Evolutionary conservation across 2,888 invertebrate species (phyloP).

Genomic region (Pristionchus mayeri): DNA sequence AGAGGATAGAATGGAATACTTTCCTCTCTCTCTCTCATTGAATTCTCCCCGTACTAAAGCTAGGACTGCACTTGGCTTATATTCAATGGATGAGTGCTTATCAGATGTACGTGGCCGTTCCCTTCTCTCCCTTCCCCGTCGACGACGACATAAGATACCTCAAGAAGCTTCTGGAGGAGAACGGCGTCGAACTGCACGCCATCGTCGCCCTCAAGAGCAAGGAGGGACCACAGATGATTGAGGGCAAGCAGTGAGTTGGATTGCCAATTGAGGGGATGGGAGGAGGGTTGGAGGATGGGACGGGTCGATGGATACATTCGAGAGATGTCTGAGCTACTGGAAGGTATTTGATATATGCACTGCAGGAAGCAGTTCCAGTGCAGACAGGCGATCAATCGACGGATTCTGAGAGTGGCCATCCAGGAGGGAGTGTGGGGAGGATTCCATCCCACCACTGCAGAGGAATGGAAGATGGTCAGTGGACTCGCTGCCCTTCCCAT

Average conservation of each 20-base stretch:
- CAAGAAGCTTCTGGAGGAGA: neutral
- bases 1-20: no score
- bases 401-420: slow-evolving; percentile 11
- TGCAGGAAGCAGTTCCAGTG: neutral
- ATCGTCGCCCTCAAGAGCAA: neutral
- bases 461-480: slow-evolving; percentile 9
- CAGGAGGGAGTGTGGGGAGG: slow-evolving; percentile 31
- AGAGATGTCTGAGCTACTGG: no score
- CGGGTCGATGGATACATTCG: no score
- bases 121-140: neutral
- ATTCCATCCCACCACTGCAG: slow-evolving; percentile 18
- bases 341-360: neutral
- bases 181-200: neutral
- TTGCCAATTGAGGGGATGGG: no score
- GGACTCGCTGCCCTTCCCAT: no score
- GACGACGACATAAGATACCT: neutral
- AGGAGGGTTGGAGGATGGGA: no score
- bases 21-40: no score
- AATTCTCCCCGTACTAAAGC: no score
- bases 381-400: neutral
- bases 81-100: neutral
- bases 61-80: no score
- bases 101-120: neutral
- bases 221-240: slow-evolving; percentile 14
- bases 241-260: neutral